These are phyloP conservation scores for Heliconius ismenius DNA, from an alignment of 2,888 invertebrate genomes.

Conservation along the genomic window DNA sequence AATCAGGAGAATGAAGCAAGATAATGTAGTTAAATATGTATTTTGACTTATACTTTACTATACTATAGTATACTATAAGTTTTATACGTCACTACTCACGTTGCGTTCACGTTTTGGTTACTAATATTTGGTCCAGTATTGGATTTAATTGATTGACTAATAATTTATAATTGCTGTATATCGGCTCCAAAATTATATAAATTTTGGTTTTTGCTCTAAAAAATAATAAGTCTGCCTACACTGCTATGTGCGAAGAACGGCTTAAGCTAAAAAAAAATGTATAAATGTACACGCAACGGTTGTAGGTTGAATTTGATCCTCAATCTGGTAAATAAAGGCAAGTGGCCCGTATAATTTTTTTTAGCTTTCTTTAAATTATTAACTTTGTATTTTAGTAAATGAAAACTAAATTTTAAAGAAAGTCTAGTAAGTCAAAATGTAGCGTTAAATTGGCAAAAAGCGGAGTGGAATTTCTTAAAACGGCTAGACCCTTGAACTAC, in stretches of 20 bases:
- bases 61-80: conserved; percentile 45
- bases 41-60: conserved; percentile 45
- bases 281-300: too few species aligned
- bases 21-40: conserved; percentile 57
- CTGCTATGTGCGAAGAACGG: too few species aligned
- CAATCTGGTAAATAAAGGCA: too few species aligned
- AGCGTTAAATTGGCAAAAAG: neutral
- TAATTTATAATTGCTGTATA: neutral
- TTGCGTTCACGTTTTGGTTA: conserved; percentile 7
- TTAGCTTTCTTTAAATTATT: too few species aligned
- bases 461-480: too few species aligned
- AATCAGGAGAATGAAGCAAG: conserved; percentile 60
- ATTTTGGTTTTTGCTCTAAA: neutral
- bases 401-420: neutral
- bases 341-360: too few species aligned
- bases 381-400: too few species aligned
- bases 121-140: neutral
- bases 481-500: too few species aligned
- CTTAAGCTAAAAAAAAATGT: too few species aligned
- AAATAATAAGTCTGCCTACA: too few species aligned
- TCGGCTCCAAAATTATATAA: neutral
- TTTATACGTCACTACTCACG: conserved; percentile 53
- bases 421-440: neutral
- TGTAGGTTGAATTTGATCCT: too few species aligned
- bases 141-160: neutral